phyloP scores from a whole-genome alignment of 2,113 vertebrate species.

The Tichodroma muraria region DNA sequence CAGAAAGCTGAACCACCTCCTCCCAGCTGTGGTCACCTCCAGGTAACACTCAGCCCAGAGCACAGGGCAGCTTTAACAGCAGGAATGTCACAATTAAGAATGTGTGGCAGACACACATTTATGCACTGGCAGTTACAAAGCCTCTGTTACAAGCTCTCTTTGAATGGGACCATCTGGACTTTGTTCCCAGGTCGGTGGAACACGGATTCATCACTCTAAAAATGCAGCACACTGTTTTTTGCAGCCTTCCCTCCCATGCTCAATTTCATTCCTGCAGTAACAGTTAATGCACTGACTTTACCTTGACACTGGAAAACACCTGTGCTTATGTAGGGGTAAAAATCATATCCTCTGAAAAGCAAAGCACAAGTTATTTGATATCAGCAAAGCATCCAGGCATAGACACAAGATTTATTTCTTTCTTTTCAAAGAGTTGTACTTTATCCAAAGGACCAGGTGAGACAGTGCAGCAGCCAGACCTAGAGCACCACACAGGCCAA shows the following conservation, averaged over 20 bases:
- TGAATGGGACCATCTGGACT: background rate
- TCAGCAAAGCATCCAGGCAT: background rate
- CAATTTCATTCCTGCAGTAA: background rate
- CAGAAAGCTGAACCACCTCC: background rate
- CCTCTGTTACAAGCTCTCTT: background rate
- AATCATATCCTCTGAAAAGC: background rate
- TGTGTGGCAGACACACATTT: background rate
- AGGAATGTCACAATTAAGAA: background rate
- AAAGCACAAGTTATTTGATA: background rate
- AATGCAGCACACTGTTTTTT: background rate
- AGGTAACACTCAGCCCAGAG: background rate
- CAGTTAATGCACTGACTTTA: background rate
- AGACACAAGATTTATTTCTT: background rate
- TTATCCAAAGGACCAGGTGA: background rate
- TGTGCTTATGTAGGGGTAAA: rapidly evolving
- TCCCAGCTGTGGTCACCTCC: background rate
- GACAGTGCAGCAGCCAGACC: background rate
- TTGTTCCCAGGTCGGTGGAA: background rate
- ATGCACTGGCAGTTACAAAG: background rate
- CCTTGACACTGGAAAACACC: background rate
- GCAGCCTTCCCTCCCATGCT: background rate
- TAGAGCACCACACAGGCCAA: background rate
- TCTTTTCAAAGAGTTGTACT: background rate
- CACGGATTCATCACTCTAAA: background rate
- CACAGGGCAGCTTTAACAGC: background rate